Evolutionary conservation across 2,113 vertebrate species (phyloP).

Genomic region (Petrocephalus zakoni): DNA sequence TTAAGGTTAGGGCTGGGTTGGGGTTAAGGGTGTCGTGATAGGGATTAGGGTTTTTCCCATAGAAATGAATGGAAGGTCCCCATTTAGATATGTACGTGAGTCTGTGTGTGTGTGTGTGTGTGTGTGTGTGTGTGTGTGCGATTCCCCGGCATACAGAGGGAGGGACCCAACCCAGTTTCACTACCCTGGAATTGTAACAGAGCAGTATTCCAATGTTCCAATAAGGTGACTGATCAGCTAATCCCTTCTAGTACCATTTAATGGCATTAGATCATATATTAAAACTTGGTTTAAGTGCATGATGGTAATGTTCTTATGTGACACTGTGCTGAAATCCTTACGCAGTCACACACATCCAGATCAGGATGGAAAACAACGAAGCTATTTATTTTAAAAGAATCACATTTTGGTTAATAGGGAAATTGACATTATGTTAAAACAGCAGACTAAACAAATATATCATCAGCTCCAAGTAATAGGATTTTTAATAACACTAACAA

Average conservation of each 20-base stretch:
- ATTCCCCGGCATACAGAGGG: background rate
- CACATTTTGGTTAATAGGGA: background rate
- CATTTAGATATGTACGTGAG: too few species aligned
- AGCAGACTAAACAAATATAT: background rate
- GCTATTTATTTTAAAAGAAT: background rate
- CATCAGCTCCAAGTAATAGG: background rate
- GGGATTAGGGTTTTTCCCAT: too few species aligned
- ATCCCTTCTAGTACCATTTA: background rate
- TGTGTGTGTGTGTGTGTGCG: background rate
- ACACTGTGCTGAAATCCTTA: background rate
- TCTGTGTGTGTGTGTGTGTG: background rate
- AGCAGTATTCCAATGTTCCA: background rate
- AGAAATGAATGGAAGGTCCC: too few species aligned
- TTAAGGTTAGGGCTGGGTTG: too few species aligned
- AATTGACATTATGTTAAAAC: background rate
- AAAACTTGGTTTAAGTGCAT: background rate
- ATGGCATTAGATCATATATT: background rate
- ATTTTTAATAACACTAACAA: conserved; percentile 7
- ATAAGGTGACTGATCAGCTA: background rate
- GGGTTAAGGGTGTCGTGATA: too few species aligned
- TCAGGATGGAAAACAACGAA: background rate
- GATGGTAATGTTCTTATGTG: background rate
- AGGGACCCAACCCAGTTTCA: background rate
- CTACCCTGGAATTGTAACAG: background rate
- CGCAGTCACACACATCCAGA: background rate